Evolutionary conservation across 2,888 invertebrate genomes (phyloP), one percentile per base, ranked within the genome.

Genomic region (Ferrisia virgata): DNA sequence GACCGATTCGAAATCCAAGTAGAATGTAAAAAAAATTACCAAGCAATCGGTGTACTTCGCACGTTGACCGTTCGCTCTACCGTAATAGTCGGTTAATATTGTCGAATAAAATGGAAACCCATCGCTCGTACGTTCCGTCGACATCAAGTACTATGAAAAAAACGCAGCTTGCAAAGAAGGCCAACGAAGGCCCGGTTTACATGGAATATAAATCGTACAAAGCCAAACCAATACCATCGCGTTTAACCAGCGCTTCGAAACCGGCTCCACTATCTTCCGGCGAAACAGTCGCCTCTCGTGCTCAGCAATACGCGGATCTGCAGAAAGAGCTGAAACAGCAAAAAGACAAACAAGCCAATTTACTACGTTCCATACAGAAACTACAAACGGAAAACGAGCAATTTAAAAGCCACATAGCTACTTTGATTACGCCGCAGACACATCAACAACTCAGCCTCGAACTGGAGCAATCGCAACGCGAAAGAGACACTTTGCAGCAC

Each of bases 141-240:
- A n/a, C n/a, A n/a, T 36, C 36, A 36, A 64, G 6, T 64, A 64
- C 58, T 13, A 64, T 64, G 58, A 64, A 64, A 64, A 64, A 64
- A 64, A 18, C 3, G 4, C 47, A 18, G n/a, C 28, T 25, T 4
- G 22, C 9, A 25, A 64, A 64, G 9, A 72, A 72, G 33, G 22
- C 72, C 72, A 6, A 3, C 31, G 72, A 72, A 31, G 72, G 72
- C 72, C 72, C 72, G 72, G 72, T 72, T 72, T 72, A 72, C 33
- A 33, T 72, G 72, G 33, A 72, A 33, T 72, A n/a, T 9, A 72
- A 72, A 36, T 72, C 72, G n/a, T 72, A 72, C 11, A 72, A 72
- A 72, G 31, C 36, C 1, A 72, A 72, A 33, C 28, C 58, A 11
- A 4, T 25, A 2, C 13, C 58, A 3, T 47, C 47, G 53, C 64